Evolutionary conservation across 2,113 vertebrate species (phyloP).

Genomic region (Toxotes jaculatrix): DNA sequence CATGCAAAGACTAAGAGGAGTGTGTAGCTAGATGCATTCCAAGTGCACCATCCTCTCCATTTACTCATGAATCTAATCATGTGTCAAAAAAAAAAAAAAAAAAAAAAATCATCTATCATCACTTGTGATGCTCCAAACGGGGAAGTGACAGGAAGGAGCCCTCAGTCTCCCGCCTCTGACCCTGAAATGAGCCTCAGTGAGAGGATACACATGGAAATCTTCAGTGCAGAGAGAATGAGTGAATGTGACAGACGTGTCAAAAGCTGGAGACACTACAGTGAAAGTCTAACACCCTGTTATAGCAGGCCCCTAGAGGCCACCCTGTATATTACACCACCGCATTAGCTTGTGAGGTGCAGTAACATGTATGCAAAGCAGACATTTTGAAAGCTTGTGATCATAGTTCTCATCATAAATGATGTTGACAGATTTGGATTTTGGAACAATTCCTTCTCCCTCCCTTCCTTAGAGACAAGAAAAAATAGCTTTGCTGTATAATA

Average conservation of each 20-base stretch:
- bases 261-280: neutral
- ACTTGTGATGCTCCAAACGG: neutral
- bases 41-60: neutral
- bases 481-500: too few species aligned
- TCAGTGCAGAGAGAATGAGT: neutral
- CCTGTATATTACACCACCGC: too few species aligned
- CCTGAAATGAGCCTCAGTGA: neutral
- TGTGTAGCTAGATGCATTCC: neutral
- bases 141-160: neutral
- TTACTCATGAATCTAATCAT: neutral
- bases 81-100: too few species aligned
- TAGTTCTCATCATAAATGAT: too few species aligned
- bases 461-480: too few species aligned
- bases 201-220: neutral
- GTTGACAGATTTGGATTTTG: too few species aligned
- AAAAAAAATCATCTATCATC: neutral
- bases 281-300: neutral
- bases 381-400: too few species aligned
- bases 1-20: neutral
- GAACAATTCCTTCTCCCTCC: too few species aligned
- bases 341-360: too few species aligned
- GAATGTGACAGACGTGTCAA: neutral
- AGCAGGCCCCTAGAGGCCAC: too few species aligned
- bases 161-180: constrained; percentile 2
- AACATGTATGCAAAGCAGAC: too few species aligned